phyloP scores from a whole-genome alignment of 2,113 vertebrate genomes.

The Galbula dea region DNA sequence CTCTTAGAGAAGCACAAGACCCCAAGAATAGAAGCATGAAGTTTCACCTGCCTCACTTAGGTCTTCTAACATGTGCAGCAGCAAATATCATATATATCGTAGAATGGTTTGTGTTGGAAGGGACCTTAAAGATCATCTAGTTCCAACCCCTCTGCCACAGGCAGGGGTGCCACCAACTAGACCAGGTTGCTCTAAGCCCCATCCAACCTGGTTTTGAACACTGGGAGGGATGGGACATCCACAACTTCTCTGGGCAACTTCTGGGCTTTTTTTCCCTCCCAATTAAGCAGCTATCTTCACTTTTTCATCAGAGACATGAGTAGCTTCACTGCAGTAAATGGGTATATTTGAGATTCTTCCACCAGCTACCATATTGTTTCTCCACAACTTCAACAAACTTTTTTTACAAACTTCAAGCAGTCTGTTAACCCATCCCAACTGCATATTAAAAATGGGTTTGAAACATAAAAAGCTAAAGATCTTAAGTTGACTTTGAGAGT shows the following conservation, averaged over 20 bases:
- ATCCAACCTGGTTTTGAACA: no score
- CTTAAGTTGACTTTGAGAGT: not conserved
- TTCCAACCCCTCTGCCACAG: no score
- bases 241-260: no score
- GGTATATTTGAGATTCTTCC: not conserved
- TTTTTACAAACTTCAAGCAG: not conserved
- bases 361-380: not conserved
- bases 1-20: not conserved
- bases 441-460: not conserved
- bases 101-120: no score
- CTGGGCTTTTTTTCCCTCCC: no score
- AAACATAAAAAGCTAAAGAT: not conserved
- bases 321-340: not conserved
- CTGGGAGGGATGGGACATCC: no score
- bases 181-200: no score
- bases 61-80: not conserved
- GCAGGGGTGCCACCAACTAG: no score
- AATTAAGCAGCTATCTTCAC: not conserved
- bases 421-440: not conserved
- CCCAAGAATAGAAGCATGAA: not conserved
- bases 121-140: no score
- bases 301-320: not conserved
- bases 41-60: not conserved
- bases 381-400: not conserved
- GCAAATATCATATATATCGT: no score